Percentiles rank a stretch among this genome's conserved stretches.
These are phyloP conservation scores for Horisme vitalbata DNA, from an alignment of 2,888 invertebrate genomes.

Conservation along the genomic window DNA sequence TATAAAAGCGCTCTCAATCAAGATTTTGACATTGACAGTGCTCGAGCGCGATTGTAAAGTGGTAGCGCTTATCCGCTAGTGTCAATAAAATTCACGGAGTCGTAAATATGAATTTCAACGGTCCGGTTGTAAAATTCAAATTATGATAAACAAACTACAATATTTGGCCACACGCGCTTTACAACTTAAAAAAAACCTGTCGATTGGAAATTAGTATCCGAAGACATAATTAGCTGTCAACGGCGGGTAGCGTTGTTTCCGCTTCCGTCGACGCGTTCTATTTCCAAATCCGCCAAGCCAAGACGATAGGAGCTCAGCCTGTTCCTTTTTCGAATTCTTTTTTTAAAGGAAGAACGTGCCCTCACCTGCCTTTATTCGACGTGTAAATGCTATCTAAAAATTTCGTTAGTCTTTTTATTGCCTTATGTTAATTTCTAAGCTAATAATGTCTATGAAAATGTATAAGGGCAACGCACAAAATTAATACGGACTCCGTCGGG, in stretches of 20 bases:
- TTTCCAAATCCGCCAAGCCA: constrained; percentile 72
- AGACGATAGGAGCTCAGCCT: constrained; percentile 46
- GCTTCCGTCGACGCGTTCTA: constrained; percentile 76
- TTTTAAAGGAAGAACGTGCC: constrained; percentile 26
- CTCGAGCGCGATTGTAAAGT: constrained; percentile 47
- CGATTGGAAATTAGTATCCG: constrained; percentile 73
- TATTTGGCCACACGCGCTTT: constrained; percentile 38
- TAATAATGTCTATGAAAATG: constrained; percentile 82
- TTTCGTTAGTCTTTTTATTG: constrained; percentile 79
- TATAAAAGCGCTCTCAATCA: constrained; percentile 62
- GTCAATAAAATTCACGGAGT: constrained; percentile 63
- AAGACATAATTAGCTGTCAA: constrained; percentile 80
- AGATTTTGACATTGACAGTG: constrained; percentile 61
- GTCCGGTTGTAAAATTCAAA: constrained; percentile 69
- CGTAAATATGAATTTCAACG: constrained; percentile 71
- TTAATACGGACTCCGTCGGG: constrained; percentile 67
- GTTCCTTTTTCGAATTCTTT: constrained; percentile 39
- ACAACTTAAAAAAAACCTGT: constrained; percentile 62
- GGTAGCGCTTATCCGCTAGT: constrained; percentile 53
- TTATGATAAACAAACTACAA: constrained; percentile 65
- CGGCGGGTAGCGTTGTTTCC: constrained; percentile 72
- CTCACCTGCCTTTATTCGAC: constrained; percentile 73
- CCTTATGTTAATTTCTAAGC: constrained; percentile 81
- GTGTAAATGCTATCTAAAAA: constrained; percentile 75
- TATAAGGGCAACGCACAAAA: constrained; percentile 72